phyloP scores from a whole-genome alignment of 2,113 vertebrate genomes.

The Ginglymostoma cirratum region DNA sequence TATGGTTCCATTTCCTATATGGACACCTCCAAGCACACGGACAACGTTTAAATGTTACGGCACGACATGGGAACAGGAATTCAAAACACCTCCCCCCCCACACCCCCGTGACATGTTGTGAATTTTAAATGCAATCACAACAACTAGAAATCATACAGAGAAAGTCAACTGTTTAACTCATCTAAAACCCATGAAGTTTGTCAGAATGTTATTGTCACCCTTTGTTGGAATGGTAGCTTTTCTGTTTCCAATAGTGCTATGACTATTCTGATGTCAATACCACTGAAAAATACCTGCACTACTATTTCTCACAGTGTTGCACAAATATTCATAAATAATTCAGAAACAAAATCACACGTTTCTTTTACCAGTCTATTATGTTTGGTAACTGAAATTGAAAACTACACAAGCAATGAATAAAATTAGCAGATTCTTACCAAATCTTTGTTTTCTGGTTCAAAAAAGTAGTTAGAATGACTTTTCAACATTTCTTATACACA shows the following conservation, averaged over 20 bases:
- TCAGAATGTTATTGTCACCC: not conserved
- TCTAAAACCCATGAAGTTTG: too few species aligned
- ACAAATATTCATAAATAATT: not conserved
- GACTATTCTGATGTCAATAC: not conserved
- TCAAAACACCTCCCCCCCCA: too few species aligned
- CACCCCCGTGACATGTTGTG: too few species aligned
- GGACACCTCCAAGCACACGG: too few species aligned
- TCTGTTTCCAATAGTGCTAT: not conserved
- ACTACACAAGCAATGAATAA: not conserved
- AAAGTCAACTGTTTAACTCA: too few species aligned
- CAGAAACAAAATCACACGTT: not conserved
- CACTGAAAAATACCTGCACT: not conserved
- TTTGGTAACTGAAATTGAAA: not conserved
- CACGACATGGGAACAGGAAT: too few species aligned
- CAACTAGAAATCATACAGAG: too few species aligned
- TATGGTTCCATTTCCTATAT: too few species aligned
- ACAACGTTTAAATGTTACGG: too few species aligned
- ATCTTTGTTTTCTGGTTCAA: not conserved
- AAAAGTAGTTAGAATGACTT: not conserved
- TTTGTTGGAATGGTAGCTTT: not conserved
- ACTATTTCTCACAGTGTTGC: not conserved
- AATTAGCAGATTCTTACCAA: not conserved
- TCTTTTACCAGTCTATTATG: not conserved
- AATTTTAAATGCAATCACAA: too few species aligned
- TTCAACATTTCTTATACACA: too few species aligned